These are phyloP conservation scores for Epinephelus cyanopodus DNA, from an alignment of 2,113 vertebrate genomes.

Conservation along the genomic window DNA sequence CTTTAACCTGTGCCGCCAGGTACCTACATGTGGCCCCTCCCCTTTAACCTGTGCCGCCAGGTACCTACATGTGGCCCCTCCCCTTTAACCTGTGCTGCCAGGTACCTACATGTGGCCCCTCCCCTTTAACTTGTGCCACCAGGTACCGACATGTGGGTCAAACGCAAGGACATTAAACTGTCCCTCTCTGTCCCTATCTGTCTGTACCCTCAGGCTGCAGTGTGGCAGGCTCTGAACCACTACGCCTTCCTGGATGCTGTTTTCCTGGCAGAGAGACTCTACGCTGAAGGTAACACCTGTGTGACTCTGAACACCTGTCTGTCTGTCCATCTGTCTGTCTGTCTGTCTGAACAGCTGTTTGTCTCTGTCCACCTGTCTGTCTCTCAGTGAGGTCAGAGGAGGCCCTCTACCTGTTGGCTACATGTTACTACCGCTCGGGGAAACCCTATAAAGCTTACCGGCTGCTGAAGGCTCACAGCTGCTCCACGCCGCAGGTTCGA, in stretches of 20 bases:
- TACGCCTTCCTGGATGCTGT: conserved; percentile 81
- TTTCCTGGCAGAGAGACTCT: conserved; percentile 79
- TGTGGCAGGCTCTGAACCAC: conserved; percentile 82
- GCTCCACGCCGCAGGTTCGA: conserved; percentile 95
- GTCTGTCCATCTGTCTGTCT: conserved; percentile 18
- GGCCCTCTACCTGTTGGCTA: conserved; percentile 93
- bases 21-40: too few species aligned
- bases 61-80: too few species aligned
- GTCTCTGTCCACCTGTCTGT: conserved; percentile 72
- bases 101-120: too few species aligned
- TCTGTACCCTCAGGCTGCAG: conserved; percentile 70
- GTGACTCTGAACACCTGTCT: conserved; percentile 2
- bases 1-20: too few species aligned
- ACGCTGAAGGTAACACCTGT: conserved; percentile 76
- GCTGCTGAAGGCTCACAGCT: conserved; percentile 97
- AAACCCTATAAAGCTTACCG: conserved; percentile 98
- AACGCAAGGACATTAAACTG: too few species aligned
- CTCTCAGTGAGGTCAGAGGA: conserved; percentile 88
- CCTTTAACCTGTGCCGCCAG: too few species aligned
- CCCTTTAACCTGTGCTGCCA: too few species aligned
- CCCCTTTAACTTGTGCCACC: too few species aligned
- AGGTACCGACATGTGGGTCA: too few species aligned
- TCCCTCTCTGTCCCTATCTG: not conserved
- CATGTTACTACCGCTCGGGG: conserved; percentile 98
- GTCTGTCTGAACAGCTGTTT: conserved; percentile 41